Evolutionary conservation across 2,113 vertebrate species (phyloP).

Genomic region (Saimiri boliviensis): DNA sequence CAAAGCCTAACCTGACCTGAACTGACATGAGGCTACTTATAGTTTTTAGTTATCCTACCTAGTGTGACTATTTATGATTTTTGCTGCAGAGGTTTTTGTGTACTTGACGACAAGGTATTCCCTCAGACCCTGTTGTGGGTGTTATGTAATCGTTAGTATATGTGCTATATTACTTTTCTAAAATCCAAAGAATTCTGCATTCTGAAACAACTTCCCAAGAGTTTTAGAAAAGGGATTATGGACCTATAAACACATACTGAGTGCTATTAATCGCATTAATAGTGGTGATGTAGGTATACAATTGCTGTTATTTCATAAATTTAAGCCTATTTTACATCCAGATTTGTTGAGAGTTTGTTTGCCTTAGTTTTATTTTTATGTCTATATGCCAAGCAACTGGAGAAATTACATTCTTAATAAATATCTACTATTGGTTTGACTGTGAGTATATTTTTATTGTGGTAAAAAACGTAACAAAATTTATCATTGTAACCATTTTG

Average conservation of each 20-base stretch:
- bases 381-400: neutral
- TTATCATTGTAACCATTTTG: neutral
- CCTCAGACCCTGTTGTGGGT: neutral
- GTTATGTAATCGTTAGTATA: neutral
- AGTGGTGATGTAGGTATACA: neutral
- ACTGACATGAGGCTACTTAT: neutral
- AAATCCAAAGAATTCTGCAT: constrained; percentile 2
- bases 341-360: constrained; percentile 3
- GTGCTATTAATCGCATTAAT: neutral
- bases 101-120: neutral
- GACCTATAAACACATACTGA: neutral
- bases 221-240: neutral
- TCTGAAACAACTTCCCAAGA: neutral
- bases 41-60: neutral
- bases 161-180: neutral
- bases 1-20: neutral
- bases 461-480: neutral
- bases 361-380: neutral
- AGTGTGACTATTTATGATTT: neutral
- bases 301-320: neutral
- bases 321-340: constrained; percentile 31
- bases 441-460: neutral
- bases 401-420: neutral
- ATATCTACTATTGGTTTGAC: neutral
- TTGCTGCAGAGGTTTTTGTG: neutral